Base-by-base conservation (phyloP, 2,888 invertebrate genomes). In the Xylota segnis region DNA sequence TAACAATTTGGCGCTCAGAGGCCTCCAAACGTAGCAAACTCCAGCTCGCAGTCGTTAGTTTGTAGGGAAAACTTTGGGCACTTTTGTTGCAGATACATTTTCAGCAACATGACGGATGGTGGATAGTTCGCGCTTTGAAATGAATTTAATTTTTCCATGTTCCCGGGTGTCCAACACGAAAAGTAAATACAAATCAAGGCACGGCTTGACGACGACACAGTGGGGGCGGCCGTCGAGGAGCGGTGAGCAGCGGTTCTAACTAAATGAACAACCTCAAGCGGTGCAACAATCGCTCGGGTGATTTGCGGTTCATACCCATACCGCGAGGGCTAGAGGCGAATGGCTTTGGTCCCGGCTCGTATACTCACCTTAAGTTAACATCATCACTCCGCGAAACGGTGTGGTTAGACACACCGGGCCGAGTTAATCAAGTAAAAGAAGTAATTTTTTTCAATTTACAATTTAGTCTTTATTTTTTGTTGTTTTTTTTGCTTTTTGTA, bases 391-490 rank as follows among this genome's bases (percentile, higher is more conserved):
- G 37, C 27, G 14, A 23, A 23, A 61, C 54, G 47, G 40, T 70
- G 76, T 29, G 66, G 59, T 75, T 54, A 66, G 54, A 18, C 16
- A 47, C 59, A 29, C 29, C 43, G 34, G 14, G 18, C 59, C 76
- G 29, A 83, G 82, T 83, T 83, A 83, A 83, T 83, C 82, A 77
- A 77, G 32, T 54, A 47, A 72, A 74, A 71, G 43, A 72, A 83
- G 78, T 83, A 74, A 74, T 77, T 78, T 77, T 56, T 66, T 47
- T 70, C 58, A 34, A 47, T 71, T 54, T 68, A 10, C 40, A 4
- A n/a, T n/a, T n/a, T n/a, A n/a, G n/a, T n/a, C n/a, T n/a, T n/a
- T n/a, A n/a, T n/a, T n/a, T n/a, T n/a, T n/a, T n/a, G n/a, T n/a
- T n/a, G 14, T n/a, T 16, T 40, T 14, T 50, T 52, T n/a, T n/a